phyloP scores from a whole-genome alignment of 1,140 invertebrate genomes.

The Drosophila prosaltans region DNA sequence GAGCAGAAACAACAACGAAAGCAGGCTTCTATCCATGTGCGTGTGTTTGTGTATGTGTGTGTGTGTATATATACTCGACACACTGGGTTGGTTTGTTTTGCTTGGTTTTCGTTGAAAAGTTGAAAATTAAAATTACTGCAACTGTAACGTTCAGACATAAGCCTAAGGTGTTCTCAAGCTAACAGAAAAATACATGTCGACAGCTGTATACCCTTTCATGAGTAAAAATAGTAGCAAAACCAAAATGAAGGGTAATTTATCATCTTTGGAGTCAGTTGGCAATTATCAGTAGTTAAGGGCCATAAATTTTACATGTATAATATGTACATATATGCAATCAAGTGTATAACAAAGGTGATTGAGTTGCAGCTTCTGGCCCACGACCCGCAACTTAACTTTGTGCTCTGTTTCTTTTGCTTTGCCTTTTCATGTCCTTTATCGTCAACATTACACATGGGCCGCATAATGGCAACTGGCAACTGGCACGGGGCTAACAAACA shows the following conservation, averaged over 20 bases:
- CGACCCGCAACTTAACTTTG: conserved; percentile 37
- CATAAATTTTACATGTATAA: neutral
- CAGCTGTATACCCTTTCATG: neutral
- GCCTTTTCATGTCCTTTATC: conserved; percentile 55
- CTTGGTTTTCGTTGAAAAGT: conserved; percentile 44
- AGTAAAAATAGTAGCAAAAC: neutral
- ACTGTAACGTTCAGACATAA: conserved; percentile 38
- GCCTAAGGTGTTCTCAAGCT: conserved; percentile 40
- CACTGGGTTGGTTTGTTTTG: conserved; percentile 27
- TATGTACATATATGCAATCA: conserved; percentile 1
- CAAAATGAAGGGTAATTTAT: too few relatives aligned
- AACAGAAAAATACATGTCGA: conserved; percentile 13
- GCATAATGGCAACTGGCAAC: conserved; percentile 41
- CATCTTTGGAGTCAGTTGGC: too few relatives aligned
- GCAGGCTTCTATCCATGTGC: conserved; percentile 18
- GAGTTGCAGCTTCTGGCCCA: neutral
- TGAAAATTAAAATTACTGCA: conserved; percentile 66
- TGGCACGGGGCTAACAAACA: conserved; percentile 46
- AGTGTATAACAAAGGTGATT: conserved; percentile 27
- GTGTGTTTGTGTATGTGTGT: conserved; percentile 13
- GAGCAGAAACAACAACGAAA: conserved; percentile 40
- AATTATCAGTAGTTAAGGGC: too few relatives aligned
- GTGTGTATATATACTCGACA: conserved; percentile 24
- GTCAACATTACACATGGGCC: conserved; percentile 42
- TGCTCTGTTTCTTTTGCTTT: conserved; percentile 35